Conservation (phyloP, 2,888 invertebrate genomes). For the Pheosia tremula region DNA sequence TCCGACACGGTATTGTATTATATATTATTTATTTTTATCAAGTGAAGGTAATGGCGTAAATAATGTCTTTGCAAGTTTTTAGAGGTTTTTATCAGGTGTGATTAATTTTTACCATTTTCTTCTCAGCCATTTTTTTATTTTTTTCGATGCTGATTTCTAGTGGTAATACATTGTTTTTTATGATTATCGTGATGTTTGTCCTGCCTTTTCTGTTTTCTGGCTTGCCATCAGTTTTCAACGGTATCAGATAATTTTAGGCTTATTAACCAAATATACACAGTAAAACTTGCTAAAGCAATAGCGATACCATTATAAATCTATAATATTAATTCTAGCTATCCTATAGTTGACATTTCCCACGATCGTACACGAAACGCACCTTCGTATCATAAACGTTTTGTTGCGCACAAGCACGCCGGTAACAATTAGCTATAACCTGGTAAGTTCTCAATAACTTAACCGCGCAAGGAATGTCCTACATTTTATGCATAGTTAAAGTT, state of each 20-base stretch:
- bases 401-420: not conserved
- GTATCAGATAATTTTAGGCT: no score
- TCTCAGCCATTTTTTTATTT: no score
- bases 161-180: no score
- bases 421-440: slow-evolving; percentile 1
- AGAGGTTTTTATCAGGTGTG: no score
- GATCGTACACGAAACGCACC: slow-evolving; percentile 8
- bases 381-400: slow-evolving; percentile 1
- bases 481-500: not conserved
- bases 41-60: slow-evolving; percentile 37
- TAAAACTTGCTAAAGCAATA: not conserved
- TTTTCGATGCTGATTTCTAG: no score
- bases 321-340: not conserved
- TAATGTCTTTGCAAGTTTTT: slow-evolving; percentile 6
- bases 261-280: not conserved
- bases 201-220: no score
- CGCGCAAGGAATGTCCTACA: not conserved
- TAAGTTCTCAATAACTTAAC: slow-evolving; percentile 2
- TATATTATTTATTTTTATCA: slow-evolving; percentile 15
- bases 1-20: slow-evolving; percentile 19
- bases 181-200: no score
- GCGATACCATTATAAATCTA: not conserved
- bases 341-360: slow-evolving; percentile 36
- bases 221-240: no score
- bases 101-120: no score